Evolutionary conservation across 2,888 invertebrate genomes (phyloP), one percentile per base, ranked within the genome.

Genomic region (Chrysolina americana): DNA sequence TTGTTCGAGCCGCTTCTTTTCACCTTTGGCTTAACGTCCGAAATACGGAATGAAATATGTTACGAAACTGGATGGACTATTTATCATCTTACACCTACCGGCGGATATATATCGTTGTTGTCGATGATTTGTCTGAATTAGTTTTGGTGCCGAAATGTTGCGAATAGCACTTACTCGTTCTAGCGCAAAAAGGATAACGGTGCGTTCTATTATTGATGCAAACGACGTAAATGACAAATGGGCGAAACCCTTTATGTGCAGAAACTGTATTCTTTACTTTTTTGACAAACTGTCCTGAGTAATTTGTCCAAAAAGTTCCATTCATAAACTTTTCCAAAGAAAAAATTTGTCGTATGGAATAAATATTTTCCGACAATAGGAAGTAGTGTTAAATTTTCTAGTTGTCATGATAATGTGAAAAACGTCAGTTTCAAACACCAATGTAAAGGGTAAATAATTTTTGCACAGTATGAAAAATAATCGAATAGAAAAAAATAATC

Each of bases 1-100:
- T 74, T 70, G 59, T 66, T 15, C 68, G 4, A 21, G 53, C 68
- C 68, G 68, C 68, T 68, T 28, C 68, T 68, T 53, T 68, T 68
- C 68, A 68, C 17, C 53, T 68, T 68, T 68, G 68, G 53, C 68
- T 68, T 53, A 74, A 74, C 74, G 74, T 68, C 19, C 63, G 28
- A 53, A 68, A 68, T 62, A 17, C 63, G 19, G 28, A 68, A 63
- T 62, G 47, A 41, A 68, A 28, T 50, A 50, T 66, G 66, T 66
- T 66, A 66, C 19, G 68, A 68, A 68, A 68, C 41, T 48, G 36
- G 53, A 53, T 21, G 21, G 53, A 41, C 53, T 68, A 68, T 68
- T 68, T 56, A 68, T 68, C 68, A 68, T 68, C 36, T 68, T 56
- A 17, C 53, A 36, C 21, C 53, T 68, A 53, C 53, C 21, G 21